Conservation (phyloP, 2,113 vertebrate species). For the Platysteira castanea region DNA sequence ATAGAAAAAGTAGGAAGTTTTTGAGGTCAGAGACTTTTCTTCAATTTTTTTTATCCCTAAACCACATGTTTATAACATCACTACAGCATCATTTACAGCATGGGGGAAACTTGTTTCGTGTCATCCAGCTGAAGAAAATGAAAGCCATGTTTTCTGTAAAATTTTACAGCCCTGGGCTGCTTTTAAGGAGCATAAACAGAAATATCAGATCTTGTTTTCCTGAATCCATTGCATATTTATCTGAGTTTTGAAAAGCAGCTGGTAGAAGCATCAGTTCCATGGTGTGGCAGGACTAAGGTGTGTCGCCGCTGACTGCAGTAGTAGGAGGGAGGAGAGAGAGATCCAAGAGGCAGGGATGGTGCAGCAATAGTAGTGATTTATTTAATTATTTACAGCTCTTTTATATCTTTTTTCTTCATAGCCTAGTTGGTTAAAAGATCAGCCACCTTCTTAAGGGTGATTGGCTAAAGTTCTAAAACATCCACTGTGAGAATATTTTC, state of each 20-base stretch:
- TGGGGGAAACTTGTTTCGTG: neutral
- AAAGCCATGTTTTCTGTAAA: neutral
- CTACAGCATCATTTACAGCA: neutral
- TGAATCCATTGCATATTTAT: neutral
- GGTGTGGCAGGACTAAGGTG: neutral
- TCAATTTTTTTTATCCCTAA: neutral
- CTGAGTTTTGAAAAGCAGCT: neutral
- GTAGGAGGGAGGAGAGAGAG: too few species aligned
- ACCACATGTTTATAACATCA: neutral
- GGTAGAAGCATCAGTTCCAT: neutral
- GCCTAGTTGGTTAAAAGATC: too few species aligned
- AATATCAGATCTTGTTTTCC: neutral
- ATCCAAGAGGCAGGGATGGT: too few species aligned
- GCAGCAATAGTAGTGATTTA: too few species aligned
- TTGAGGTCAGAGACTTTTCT: neutral
- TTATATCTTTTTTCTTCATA: too few species aligned
- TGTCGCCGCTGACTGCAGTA: too few species aligned
- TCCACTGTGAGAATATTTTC: too few species aligned
- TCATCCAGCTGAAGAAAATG: neutral
- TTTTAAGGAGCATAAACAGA: neutral
- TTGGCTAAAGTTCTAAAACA: too few species aligned
- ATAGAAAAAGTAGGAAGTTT: neutral
- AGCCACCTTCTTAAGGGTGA: too few species aligned
- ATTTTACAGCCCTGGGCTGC: neutral
- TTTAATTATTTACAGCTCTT: too few species aligned